These are phyloP conservation scores for Drosophila bifasciata DNA, from an alignment of 1,140 invertebrate species.

Conservation along the genomic window DNA sequence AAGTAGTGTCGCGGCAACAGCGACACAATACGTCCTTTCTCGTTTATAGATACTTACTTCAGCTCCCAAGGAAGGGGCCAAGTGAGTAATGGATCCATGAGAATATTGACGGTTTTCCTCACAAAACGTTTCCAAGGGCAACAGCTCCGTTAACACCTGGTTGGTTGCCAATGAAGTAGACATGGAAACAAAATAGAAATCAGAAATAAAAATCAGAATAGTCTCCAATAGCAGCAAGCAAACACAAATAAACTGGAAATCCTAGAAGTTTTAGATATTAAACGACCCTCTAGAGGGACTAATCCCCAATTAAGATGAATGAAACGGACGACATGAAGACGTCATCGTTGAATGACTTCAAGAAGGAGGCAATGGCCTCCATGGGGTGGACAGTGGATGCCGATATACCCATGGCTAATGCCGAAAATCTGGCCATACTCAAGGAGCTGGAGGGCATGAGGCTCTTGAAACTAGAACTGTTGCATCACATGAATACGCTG, in stretches of 20 bases:
- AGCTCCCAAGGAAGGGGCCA: no score
- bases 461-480: constrained; percentile 57
- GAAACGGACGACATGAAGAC: constrained; percentile 67
- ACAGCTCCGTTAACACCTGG: no score
- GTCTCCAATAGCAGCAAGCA: no score
- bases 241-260: constrained; percentile 7
- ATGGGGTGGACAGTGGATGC: constrained; percentile 88
- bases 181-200: no score
- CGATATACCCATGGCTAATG: constrained; percentile 88
- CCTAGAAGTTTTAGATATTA: neutral
- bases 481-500: constrained; percentile 51
- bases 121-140: no score
- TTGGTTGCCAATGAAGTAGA: no score
- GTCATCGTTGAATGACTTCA: constrained; percentile 61
- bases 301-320: constrained; percentile 41
- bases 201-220: no score
- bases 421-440: constrained; percentile 88
- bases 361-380: constrained; percentile 65
- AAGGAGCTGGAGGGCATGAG: constrained; percentile 63
- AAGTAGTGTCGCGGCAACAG: no score
- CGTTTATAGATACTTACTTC: no score
- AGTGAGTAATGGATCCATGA: no score
- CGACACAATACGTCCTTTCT: no score
- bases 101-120: no score
- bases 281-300: neutral